A percentile compares a stretch with the other conserved stretches of the same genome.
phyloP scores from a whole-genome alignment of 2,113 vertebrate species.

The Urocynchramus pylzowi region DNA sequence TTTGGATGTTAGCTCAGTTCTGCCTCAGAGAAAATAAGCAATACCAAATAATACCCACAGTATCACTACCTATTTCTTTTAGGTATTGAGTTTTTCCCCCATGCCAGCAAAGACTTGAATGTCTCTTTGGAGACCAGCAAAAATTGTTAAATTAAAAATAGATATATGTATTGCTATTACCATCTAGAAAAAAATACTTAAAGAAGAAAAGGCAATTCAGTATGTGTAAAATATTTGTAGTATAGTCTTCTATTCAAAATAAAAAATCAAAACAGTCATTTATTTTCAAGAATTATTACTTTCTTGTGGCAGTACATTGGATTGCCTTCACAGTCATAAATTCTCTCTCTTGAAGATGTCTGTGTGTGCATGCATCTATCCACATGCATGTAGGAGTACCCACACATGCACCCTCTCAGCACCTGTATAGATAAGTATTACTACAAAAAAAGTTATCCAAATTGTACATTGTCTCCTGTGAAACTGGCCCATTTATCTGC shows the following conservation, averaged over 20 bases:
- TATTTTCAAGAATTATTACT: not conserved
- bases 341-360: not conserved
- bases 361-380: not conserved
- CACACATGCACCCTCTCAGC: not conserved
- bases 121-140: not conserved
- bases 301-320: not conserved
- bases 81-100: not conserved
- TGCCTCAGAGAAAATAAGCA: not conserved
- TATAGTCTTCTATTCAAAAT: constrained; percentile 32
- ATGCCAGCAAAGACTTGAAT: not conserved
- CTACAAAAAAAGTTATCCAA: not conserved
- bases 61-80: not conserved
- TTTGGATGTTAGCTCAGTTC: not conserved
- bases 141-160: not conserved
- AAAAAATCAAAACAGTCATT: not conserved
- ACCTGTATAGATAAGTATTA: not conserved
- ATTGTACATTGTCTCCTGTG: not conserved
- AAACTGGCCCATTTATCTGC: not conserved
- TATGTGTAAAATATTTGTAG: not conserved
- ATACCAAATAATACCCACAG: not conserved
- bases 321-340: not conserved
- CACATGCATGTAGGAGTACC: too few relatives aligned
- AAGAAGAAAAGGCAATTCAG: not conserved
- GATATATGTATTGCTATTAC: not conserved
- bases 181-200: not conserved